Conservation (phyloP, 2,888 invertebrate genomes). For the Chrysolina haemoptera region DNA sequence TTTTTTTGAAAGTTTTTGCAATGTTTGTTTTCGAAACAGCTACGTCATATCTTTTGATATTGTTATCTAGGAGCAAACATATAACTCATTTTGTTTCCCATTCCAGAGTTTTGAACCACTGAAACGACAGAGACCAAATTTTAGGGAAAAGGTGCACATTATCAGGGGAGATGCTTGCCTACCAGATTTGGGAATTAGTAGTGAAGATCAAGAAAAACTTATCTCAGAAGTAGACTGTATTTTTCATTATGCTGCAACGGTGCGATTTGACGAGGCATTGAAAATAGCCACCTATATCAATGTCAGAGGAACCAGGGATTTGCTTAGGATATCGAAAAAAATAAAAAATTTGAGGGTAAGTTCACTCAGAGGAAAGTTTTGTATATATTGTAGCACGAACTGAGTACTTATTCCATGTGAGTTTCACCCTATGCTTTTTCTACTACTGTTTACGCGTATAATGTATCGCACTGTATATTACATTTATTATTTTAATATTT, state of each 20-base stretch:
- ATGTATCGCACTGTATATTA: too few species aligned
- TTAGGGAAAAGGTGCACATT: constrained; percentile 73
- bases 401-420: too few species aligned
- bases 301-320: constrained; percentile 76
- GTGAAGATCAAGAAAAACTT: constrained; percentile 67
- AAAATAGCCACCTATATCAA: constrained; percentile 80
- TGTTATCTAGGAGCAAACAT: too few species aligned
- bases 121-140: constrained; percentile 71
- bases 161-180: constrained; percentile 73
- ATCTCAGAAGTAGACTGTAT: constrained; percentile 76
- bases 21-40: too few species aligned
- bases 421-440: too few species aligned
- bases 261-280: constrained; percentile 82
- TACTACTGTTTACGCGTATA: too few species aligned
- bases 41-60: background rate
- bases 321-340: constrained; percentile 77
- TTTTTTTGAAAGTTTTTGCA: too few species aligned
- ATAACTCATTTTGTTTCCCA: background rate
- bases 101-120: constrained; percentile 63
- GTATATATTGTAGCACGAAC: too few species aligned
- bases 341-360: constrained; percentile 78
- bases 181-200: constrained; percentile 72
- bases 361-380: background rate
- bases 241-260: constrained; percentile 84
- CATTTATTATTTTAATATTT: too few species aligned